A percentile compares a stretch with the other conserved stretches of the same genome.
These are phyloP conservation scores for Alviniconcha marisindica DNA, from an alignment of 1,140 invertebrate genomes.

Conservation along the genomic window DNA sequence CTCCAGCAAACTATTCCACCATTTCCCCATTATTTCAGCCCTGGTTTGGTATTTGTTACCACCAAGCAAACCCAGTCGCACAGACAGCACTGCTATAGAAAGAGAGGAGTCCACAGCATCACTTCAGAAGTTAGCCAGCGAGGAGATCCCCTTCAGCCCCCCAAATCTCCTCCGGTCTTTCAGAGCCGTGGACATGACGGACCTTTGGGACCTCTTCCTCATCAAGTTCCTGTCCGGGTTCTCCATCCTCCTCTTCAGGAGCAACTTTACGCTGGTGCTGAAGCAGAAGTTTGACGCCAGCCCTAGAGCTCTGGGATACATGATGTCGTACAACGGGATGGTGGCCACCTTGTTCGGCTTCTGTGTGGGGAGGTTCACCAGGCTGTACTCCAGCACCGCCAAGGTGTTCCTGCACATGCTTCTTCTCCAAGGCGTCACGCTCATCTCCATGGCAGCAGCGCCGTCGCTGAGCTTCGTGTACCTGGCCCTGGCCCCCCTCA, in stretches of 20 bases:
- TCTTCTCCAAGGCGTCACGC: slow-evolving; percentile 56
- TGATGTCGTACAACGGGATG: slow-evolving; percentile 73
- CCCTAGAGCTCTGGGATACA: slow-evolving; percentile 70
- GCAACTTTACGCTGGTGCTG: slow-evolving; percentile 70
- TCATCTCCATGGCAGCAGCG: slow-evolving; percentile 54
- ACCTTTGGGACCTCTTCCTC: slow-evolving; percentile 74
- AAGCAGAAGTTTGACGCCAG: slow-evolving; percentile 68
- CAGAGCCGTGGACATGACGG: slow-evolving; percentile 65
- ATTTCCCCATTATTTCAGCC: slow-evolving; percentile 46
- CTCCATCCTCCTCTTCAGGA: slow-evolving; percentile 73
- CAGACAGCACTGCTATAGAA: neutral
- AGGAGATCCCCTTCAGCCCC: slow-evolving; percentile 60
- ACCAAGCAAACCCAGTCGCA: slow-evolving; percentile 4
- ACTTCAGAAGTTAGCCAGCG: slow-evolving; percentile 48
- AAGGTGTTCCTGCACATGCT: slow-evolving; percentile 66
- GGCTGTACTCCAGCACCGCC: slow-evolving; percentile 65
- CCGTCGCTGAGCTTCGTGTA: slow-evolving; percentile 56
- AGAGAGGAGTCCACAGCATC: slow-evolving; percentile 45
- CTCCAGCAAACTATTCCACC: no score
- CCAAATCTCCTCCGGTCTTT: slow-evolving; percentile 58
- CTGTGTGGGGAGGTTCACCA: slow-evolving; percentile 67
- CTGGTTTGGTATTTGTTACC: slow-evolving; percentile 65
- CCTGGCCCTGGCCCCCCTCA: slow-evolving; percentile 64
- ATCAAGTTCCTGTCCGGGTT: slow-evolving; percentile 75
- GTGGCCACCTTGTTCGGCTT: slow-evolving; percentile 71